These are phyloP conservation scores for Holcopasites calliopsidis DNA, from an alignment of 1,140 invertebrate genomes.

Conservation along the genomic window DNA sequence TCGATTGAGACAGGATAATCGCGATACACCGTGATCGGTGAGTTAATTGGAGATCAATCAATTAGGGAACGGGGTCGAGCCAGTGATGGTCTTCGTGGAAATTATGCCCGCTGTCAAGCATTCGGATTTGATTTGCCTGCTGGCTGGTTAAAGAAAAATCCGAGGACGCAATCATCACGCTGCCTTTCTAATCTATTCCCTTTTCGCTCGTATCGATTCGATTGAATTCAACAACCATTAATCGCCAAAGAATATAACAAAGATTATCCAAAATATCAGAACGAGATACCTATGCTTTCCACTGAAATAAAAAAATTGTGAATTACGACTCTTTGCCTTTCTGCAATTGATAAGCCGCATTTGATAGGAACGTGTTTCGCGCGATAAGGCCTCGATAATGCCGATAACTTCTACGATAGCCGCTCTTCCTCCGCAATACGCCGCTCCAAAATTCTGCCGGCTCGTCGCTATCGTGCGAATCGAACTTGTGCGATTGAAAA, in stretches of 20 bases:
- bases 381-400: conserved; percentile 52
- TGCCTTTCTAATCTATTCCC: not conserved
- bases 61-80: conserved; percentile 39
- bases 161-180: conserved; percentile 1
- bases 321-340: conserved; percentile 41
- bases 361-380: conserved; percentile 37
- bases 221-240: not conserved
- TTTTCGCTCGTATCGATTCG: not conserved
- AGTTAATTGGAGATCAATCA: conserved; percentile 47
- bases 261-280: no score
- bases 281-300: no score
- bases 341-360: conserved; percentile 42
- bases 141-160: conserved; percentile 28
- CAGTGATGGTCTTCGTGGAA: conserved; percentile 30
- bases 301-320: no score
- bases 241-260: no score
- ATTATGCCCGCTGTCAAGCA: conserved; percentile 35
- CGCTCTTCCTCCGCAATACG: conserved; percentile 17
- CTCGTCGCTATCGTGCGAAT: not conserved
- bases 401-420: conserved; percentile 45
- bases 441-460: conserved; percentile 25
- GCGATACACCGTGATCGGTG: not conserved
- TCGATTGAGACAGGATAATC: conserved; percentile 24
- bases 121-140: conserved; percentile 13
- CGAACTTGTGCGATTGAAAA: not conserved